Percentiles rank a stretch among this genome's conserved stretches.
These are phyloP conservation scores for Xestia xanthographa DNA, from an alignment of 2,888 invertebrate genomes.

Conservation along the genomic window DNA sequence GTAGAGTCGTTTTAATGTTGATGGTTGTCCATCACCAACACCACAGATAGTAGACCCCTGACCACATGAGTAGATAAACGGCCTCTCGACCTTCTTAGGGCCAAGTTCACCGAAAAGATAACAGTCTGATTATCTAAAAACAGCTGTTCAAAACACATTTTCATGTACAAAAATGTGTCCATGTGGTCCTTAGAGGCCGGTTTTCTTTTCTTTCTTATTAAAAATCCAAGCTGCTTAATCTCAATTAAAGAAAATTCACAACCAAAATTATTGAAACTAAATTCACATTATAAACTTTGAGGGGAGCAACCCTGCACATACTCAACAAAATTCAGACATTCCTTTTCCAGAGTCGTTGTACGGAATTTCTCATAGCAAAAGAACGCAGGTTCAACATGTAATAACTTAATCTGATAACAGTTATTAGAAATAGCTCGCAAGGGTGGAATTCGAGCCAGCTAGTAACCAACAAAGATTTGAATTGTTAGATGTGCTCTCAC, in stretches of 20 bases:
- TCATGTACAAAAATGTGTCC: too few relatives aligned
- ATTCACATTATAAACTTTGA: neutral
- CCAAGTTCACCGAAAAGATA: too few relatives aligned
- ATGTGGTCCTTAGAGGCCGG: too few relatives aligned
- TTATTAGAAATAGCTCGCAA: conserved; percentile 8
- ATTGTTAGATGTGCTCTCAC: neutral
- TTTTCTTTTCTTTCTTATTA: neutral
- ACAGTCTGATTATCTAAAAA: too few relatives aligned
- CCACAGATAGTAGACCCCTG: too few relatives aligned
- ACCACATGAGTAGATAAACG: too few relatives aligned
- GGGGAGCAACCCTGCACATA: neutral
- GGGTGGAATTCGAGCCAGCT: conserved; percentile 6
- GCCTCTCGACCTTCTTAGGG: too few relatives aligned
- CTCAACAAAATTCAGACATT: conserved; percentile 7
- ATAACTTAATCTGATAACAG: conserved; percentile 28
- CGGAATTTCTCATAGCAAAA: conserved; percentile 13
- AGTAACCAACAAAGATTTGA: neutral
- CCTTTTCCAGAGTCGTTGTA: too few relatives aligned
- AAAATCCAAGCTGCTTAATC: neutral
- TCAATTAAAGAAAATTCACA: neutral
- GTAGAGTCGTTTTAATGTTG: too few relatives aligned
- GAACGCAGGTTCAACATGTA: conserved; percentile 9
- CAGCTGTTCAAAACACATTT: too few relatives aligned
- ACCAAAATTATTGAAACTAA: neutral
- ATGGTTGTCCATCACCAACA: too few relatives aligned